Conservation (phyloP, 2,888 invertebrate genomes). For the Molorchus minor region DNA sequence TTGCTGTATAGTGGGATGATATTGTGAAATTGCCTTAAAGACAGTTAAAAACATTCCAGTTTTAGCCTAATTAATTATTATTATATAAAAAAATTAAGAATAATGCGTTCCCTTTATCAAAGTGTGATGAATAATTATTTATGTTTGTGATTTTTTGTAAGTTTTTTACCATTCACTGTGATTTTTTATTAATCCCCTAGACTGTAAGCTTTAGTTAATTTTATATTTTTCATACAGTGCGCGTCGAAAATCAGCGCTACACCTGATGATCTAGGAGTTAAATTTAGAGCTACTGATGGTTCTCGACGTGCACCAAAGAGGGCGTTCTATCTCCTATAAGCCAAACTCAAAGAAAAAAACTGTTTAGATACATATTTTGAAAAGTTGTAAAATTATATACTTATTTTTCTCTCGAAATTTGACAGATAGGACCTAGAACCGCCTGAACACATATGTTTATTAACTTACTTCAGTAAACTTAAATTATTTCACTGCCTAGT, state of each 20-base stretch:
- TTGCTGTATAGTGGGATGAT: conserved; percentile 1
- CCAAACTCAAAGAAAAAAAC: too few relatives aligned
- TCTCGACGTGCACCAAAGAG: too few relatives aligned
- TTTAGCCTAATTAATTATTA: conserved; percentile 9
- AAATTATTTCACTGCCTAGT: conserved; percentile 38
- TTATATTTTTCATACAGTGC: conserved; percentile 16
- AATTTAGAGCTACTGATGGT: too few relatives aligned
- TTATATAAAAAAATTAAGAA: conserved; percentile 3
- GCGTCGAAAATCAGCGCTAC: too few relatives aligned
- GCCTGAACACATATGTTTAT: too few relatives aligned
- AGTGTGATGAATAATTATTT: conserved; percentile 27
- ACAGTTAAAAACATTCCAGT: conserved; percentile 22
- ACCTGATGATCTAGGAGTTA: too few relatives aligned
- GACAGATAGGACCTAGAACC: too few relatives aligned
- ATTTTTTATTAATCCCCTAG: conserved; percentile 33
- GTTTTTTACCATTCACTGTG: conserved; percentile 42
- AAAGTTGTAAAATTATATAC: too few relatives aligned
- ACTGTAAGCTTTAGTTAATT: conserved; percentile 29
- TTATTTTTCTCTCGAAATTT: too few relatives aligned
- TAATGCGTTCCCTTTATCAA: conserved; percentile 7
- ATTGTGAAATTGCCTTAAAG: conserved; percentile 22
- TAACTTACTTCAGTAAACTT: conserved; percentile 9
- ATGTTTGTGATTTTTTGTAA: conserved; percentile 32
- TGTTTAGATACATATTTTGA: too few relatives aligned
- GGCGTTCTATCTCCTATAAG: too few relatives aligned